Evolutionary conservation across 2,888 invertebrate species (phyloP), one percentile per base, ranked within the genome.

Genomic region (Cataglyphis albicans): DNA sequence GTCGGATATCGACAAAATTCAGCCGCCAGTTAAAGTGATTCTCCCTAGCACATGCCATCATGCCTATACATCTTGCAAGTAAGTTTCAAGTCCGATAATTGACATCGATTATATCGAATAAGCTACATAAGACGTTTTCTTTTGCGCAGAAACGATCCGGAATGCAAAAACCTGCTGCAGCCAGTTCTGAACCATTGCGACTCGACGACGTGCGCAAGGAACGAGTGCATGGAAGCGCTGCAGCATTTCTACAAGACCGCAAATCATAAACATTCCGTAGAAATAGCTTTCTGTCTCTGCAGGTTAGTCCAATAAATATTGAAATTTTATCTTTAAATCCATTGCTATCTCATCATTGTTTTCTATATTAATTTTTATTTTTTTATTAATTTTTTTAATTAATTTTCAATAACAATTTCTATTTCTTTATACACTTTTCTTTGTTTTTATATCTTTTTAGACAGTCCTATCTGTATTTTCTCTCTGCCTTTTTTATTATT

Each of bases 251-350:
- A 98, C 95, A 96, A 97, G 94, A 97, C 97, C 92, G 97, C 97
- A 29, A 97, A 97, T 81, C 97, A 97, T 89, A 97, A 97, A 90
- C 97, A 98, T 96, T 98, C 98, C 93, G 96, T 98, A 88, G 98
- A 98, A 95, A 97, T 98, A 91, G 98, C 98, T 90, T 98, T 98
- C 95, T 98, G 98, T 94, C 96, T 98, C 85, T 98, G 98, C 98
- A 98, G 97, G 98, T 98, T 95, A 97, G 90, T 73, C 9, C 0
- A 41, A 32, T 25, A 44, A 7, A 32, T 9, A 65, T 7, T 15
- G 57, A 4, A 18, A 41, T 32, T 15, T n/a, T 12, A 3, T 18
- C 12, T 29, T 25, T 32, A 48, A 64, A 6, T 9, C 4, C 12
- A 21, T 32, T 44, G 15, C 29, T 59, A 63, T 35, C 32, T 35